phyloP scores from a whole-genome alignment of 2,797 vertebrate genomes.

The Sylvilagus floridanus region DNA sequence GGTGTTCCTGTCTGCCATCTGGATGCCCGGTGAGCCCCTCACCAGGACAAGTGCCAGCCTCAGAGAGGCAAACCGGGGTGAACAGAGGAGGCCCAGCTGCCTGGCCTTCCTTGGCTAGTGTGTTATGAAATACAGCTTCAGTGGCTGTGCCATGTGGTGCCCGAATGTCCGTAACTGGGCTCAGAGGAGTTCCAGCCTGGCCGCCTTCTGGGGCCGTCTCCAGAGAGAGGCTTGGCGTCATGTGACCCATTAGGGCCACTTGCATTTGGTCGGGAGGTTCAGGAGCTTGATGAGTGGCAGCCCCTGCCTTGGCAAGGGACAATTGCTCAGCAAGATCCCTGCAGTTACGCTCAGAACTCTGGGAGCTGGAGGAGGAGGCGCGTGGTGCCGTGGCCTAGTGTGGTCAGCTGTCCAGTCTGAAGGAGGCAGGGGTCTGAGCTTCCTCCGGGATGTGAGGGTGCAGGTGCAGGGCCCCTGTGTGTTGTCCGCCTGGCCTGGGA shows the following conservation, averaged over 20 bases:
- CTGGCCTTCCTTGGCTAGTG: not conserved
- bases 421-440: not conserved
- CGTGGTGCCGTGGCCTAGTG: not conserved
- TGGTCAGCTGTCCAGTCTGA: not conserved
- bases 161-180: not conserved
- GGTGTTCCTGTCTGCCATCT: fast-evolving
- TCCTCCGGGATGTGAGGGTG: not conserved
- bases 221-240: not conserved
- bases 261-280: not conserved
- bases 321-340: not conserved
- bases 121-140: not conserved
- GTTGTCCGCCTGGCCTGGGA: fast-evolving
- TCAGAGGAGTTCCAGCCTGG: not conserved
- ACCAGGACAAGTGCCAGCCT: not conserved
- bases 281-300: not conserved
- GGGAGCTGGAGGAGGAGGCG: not conserved
- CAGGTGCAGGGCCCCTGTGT: fast-evolving
- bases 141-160: not conserved
- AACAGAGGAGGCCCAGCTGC: not conserved
- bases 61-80: not conserved
- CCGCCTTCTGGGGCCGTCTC: not conserved
- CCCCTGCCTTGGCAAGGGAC: not conserved
- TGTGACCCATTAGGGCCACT: not conserved
- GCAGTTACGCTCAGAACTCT: not conserved
- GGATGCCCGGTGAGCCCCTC: fast-evolving